A percentile compares a stretch with the other conserved stretches of the same genome.
Evolutionary conservation across 2,888 invertebrate species (phyloP).

Genomic region (Drepana falcataria): DNA sequence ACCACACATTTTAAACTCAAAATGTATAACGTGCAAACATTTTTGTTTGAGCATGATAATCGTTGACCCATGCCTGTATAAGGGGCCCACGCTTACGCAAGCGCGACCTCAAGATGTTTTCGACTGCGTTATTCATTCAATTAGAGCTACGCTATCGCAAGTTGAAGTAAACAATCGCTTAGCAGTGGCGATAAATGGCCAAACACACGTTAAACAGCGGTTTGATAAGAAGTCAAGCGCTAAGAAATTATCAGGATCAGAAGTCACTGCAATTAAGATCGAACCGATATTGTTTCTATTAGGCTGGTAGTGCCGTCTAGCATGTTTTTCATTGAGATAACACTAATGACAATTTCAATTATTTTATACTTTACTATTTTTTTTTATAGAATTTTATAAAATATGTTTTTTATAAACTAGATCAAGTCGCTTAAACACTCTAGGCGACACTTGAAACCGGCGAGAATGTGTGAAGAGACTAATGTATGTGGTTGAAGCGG

Average conservation of each 20-base stretch:
- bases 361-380: no score
- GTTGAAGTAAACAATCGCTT: neutral
- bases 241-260: neutral
- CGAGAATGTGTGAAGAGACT: no score
- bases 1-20: no score
- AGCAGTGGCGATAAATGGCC: neutral
- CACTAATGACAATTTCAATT: neutral
- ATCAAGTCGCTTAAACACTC: no score
- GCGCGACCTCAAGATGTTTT: neutral
- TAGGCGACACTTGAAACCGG: no score
- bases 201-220: neutral
- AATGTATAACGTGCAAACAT: no score
- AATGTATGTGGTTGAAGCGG: no score
- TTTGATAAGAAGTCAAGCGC: neutral
- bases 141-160: neutral
- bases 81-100: neutral
- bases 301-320: neutral
- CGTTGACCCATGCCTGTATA: neutral
- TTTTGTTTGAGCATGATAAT: neutral
- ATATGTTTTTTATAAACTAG: no score
- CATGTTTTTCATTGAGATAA: neutral
- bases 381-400: no score
- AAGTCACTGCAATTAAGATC: constrained; percentile 1
- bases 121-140: neutral
- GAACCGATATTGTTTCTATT: neutral